Conservation (phyloP, 2,113 vertebrate genomes). For the Canis aureus region DNA sequence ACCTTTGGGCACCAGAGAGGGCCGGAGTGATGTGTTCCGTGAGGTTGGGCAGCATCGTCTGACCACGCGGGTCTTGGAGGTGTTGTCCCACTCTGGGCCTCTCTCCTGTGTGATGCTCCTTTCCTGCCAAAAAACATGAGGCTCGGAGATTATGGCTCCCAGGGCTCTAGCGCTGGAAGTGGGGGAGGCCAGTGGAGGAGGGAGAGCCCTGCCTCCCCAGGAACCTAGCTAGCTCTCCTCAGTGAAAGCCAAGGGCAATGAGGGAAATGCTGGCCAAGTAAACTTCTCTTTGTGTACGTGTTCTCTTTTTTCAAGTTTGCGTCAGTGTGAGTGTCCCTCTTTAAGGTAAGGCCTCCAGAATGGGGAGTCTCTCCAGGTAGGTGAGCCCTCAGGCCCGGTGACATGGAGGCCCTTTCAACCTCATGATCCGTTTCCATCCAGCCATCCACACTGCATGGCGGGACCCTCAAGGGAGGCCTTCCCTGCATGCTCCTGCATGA, state of each 20-base stretch:
- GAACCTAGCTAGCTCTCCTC: conserved; percentile 77
- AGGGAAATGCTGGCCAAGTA: conserved; percentile 88
- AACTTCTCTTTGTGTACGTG: conserved; percentile 90
- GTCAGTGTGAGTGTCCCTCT: conserved; percentile 92
- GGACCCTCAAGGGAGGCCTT: conserved; percentile 84
- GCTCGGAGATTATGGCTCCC: conserved; percentile 1
- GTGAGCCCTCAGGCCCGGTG: conserved; percentile 88
- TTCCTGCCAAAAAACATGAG: background rate
- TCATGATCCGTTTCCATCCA: conserved; percentile 89
- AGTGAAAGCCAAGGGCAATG: conserved; percentile 77
- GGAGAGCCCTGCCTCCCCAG: conserved; percentile 76
- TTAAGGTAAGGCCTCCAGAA: conserved; percentile 91
- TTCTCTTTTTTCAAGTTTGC: conserved; percentile 93
- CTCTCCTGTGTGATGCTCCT: background rate
- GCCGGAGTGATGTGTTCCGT: background rate
- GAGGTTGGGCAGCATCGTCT: background rate
- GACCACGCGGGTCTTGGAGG: background rate
- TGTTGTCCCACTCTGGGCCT: background rate
- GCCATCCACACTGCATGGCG: conserved; percentile 89
- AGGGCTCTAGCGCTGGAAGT: background rate
- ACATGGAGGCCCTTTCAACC: conserved; percentile 87
- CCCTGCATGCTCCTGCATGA: conserved; percentile 90
- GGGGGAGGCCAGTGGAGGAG: conserved; percentile 67
- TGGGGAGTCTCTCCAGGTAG: conserved; percentile 90
- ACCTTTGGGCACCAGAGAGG: rapidly evolving